Conservation (phyloP, 1,140 invertebrate genomes). For the Calephelis nemesis region DNA sequence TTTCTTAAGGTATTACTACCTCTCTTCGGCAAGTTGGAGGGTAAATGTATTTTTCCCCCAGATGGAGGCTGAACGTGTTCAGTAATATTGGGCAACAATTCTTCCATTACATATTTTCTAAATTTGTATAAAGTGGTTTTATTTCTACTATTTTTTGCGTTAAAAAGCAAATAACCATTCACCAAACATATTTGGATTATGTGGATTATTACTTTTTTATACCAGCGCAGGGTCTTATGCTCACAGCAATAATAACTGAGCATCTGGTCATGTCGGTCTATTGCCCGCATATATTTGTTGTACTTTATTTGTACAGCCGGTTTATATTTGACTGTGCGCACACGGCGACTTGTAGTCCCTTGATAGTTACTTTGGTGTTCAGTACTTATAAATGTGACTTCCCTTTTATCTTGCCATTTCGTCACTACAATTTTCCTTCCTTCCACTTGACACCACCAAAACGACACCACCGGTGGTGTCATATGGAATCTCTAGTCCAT, state of each 20-base stretch:
- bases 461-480: no score
- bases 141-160: constrained; percentile 18
- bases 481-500: no score
- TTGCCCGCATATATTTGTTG: constrained; percentile 20
- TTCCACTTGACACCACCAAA: no score
- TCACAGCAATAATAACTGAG: constrained; percentile 21
- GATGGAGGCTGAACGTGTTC: constrained; percentile 18
- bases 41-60: constrained; percentile 21
- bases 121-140: constrained; percentile 24
- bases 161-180: constrained; percentile 25
- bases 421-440: constrained; percentile 10
- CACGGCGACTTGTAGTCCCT: constrained; percentile 15
- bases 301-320: constrained; percentile 9
- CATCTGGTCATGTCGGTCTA: constrained; percentile 19
- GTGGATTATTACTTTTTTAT: constrained; percentile 30
- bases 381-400: constrained; percentile 19
- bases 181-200: constrained; percentile 32
- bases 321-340: constrained; percentile 20
- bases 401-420: constrained; percentile 18
- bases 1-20: constrained; percentile 5
- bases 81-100: constrained; percentile 15
- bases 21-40: constrained; percentile 3
- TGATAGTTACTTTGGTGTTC: constrained; percentile 19
- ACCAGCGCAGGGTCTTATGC: constrained; percentile 25
- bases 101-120: constrained; percentile 24